Evolutionary conservation across 2,113 vertebrate genomes (phyloP), one percentile per base, ranked within the genome.

Genomic region (Glaucomys volans): DNA sequence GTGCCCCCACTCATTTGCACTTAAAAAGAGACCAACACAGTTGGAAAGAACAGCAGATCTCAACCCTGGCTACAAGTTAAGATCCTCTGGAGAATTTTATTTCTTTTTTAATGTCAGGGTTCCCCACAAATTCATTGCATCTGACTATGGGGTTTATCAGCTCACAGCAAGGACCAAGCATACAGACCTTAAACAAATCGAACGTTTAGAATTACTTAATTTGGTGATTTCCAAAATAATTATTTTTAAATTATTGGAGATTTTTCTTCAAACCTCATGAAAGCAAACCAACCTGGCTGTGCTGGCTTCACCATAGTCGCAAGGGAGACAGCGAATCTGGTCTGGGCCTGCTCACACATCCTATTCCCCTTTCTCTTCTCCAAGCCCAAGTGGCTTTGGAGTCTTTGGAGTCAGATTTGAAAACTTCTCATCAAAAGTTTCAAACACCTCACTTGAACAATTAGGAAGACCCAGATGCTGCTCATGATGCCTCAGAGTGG

Each of bases 161-260:
- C 26, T 81, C 37, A 26, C 52, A 30, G 5, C 1, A 0, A 89
- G 24, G 22, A 74, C 40, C 16, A 4, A 67, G 37, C n/a, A 81
- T 57, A 32, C 44, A 96, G 74, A 72, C 66, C 32, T 37, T 74
- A 75, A 44, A 50, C 59, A 37, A 92, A 64, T 13, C 76, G 83
- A 40, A 80, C 47, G 92, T 84, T 76, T 81, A 86, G 52, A 94
- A 90, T 57, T 40, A 50, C 30, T 71, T n/a, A 90, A 95, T 71
- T 87, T 42, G 11, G 18, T 91, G 24, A 95, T 91, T 95, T 95
- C 35, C 32, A 91, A 95, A 94, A 93, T 95, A 81, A 77, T 88
- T 72, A 44, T 54, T 90, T 87, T 92, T 90, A 92, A 87, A 30
- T 94, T 91, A 28, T 91, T 92, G 44, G 59, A 66, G 26, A 10